phyloP scores from a whole-genome alignment of 2,113 vertebrate species.

The Tor tambroides region DNA sequence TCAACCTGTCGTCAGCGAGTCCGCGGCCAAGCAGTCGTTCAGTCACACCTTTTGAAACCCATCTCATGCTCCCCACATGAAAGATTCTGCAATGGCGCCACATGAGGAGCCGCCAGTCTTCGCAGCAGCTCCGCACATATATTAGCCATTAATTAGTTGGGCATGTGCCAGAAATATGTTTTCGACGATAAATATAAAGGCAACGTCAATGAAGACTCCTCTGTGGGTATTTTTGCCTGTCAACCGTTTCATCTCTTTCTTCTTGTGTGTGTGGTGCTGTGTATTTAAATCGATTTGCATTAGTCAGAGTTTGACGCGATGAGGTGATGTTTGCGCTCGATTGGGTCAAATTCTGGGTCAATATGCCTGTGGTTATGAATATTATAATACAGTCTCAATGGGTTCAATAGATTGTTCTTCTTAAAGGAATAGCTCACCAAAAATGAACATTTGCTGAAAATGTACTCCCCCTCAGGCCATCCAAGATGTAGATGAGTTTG shows the following conservation, averaged over 20 bases:
- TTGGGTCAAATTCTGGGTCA: not conserved
- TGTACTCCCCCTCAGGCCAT: too few species aligned
- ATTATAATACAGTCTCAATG: not conserved
- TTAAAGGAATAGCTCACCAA: not conserved
- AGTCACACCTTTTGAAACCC: slow-evolving; percentile 20
- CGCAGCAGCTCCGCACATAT: slow-evolving; percentile 5
- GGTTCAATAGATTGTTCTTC: not conserved
- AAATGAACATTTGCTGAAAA: too few species aligned
- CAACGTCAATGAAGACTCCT: slow-evolving; percentile 7
- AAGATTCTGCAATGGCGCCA: slow-evolving; percentile 44
- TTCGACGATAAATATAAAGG: not conserved
- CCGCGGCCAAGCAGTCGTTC: slow-evolving; percentile 5
- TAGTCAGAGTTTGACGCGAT: not conserved
- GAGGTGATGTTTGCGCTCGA: not conserved
- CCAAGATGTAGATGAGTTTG: too few species aligned
- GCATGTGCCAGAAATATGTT: slow-evolving; percentile 26
- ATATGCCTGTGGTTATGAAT: not conserved
- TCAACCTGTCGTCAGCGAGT: not conserved
- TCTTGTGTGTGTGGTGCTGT: not conserved
- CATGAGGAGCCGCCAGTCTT: slow-evolving; percentile 26
- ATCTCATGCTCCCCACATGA: slow-evolving; percentile 43
- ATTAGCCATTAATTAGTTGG: slow-evolving; percentile 54
- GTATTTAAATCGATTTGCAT: not conserved
- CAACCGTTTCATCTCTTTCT: not conserved
- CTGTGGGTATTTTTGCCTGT: slow-evolving; percentile 22